Evolutionary conservation across 1,140 invertebrate genomes (phyloP).

Genomic region (Tetramorium alpestre): DNA sequence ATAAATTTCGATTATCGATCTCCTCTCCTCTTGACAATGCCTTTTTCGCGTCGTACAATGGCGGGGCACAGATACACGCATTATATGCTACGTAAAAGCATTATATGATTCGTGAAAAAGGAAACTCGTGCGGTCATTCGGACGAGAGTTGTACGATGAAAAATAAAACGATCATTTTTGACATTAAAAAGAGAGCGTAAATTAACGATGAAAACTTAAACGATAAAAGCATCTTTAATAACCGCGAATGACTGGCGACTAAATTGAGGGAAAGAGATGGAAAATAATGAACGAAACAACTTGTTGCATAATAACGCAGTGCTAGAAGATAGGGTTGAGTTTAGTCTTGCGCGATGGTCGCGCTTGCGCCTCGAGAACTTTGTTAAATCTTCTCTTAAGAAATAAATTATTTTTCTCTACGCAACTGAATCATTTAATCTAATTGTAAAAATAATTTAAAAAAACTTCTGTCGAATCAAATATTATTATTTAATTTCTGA

Average conservation of each 20-base stretch:
- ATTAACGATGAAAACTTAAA: slow-evolving; percentile 42
- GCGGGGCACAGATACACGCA: slow-evolving; percentile 63
- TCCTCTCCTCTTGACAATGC: slow-evolving; percentile 57
- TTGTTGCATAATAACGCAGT: slow-evolving; percentile 76
- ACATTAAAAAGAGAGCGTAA: slow-evolving; percentile 31
- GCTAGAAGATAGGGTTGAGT: slow-evolving; percentile 64
- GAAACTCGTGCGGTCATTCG: slow-evolving; percentile 39
- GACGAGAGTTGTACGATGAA: neutral
- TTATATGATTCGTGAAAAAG: slow-evolving; percentile 67
- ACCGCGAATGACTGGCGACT: slow-evolving; percentile 43
- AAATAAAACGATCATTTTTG: slow-evolving; percentile 51
- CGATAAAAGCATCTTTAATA: slow-evolving; percentile 66
- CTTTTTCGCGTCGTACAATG: slow-evolving; percentile 70
- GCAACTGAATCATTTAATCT: neutral
- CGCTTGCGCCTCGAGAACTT: slow-evolving; percentile 61
- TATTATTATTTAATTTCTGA: slow-evolving; percentile 1
- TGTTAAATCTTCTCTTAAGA: slow-evolving; percentile 10
- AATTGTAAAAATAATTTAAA: neutral
- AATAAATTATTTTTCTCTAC: neutral
- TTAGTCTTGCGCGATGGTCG: slow-evolving; percentile 62
- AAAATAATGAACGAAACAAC: slow-evolving; percentile 69
- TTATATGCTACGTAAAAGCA: slow-evolving; percentile 66
- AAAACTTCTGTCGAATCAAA: neutral
- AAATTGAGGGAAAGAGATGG: slow-evolving; percentile 29
- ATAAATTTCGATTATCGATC: slow-evolving; percentile 81